phyloP scores from a whole-genome alignment of 1,140 invertebrate species.

The Neelides sp. region DNA sequence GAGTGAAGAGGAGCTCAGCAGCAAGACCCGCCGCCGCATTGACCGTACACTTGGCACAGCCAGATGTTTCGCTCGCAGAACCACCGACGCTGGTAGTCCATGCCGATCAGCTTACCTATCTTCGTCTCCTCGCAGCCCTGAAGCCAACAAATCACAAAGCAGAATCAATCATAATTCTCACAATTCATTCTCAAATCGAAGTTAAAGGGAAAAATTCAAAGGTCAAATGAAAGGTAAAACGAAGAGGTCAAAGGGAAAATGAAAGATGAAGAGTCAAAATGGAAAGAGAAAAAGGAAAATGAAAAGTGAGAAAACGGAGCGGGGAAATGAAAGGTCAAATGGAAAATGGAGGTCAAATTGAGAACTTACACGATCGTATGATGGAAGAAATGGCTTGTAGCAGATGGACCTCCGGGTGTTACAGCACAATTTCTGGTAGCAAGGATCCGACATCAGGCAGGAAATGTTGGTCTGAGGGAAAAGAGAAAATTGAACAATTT shows the following conservation, averaged over 20 bases:
- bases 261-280: no score
- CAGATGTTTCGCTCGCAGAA: constrained; percentile 31
- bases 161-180: background rate
- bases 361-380: constrained; percentile 21
- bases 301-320: background rate
- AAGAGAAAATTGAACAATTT: no score
- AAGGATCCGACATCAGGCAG: constrained; percentile 14
- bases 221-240: no score
- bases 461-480: no score
- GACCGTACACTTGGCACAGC: constrained; percentile 31
- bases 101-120: constrained; percentile 16
- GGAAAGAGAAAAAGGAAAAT: no score
- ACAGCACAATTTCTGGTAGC: constrained; percentile 29
- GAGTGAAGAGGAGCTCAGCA: no score
- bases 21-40: constrained; percentile 15
- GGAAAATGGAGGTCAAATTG: no score
- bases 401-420: constrained; percentile 18
- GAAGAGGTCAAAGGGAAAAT: no score
- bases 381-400: constrained; percentile 29
- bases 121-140: constrained; percentile 22
- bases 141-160: background rate
- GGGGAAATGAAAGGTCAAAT: background rate
- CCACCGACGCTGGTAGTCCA: constrained; percentile 30
- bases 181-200: background rate
- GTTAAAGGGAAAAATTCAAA: no score